Evolutionary conservation across 2,113 vertebrate genomes (phyloP).

Genomic region (Silurus asotus): DNA sequence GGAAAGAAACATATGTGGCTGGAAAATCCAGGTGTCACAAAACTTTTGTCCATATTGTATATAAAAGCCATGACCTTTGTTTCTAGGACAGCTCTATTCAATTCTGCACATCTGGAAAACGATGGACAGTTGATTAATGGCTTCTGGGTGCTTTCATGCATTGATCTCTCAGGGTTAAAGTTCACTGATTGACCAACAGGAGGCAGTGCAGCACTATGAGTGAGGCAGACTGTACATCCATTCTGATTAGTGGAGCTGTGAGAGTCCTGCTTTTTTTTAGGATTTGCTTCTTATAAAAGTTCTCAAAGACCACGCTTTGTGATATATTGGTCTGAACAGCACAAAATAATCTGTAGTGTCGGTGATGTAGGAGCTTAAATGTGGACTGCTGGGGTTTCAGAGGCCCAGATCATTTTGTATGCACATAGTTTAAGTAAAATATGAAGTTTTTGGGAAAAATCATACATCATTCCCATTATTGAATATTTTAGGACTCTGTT

Average conservation of each 20-base stretch:
- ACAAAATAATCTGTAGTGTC: neutral
- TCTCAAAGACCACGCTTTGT: neutral
- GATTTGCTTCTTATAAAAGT: neutral
- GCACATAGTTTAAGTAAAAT: neutral
- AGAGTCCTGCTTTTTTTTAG: neutral
- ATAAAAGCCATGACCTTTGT: neutral
- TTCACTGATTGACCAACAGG: conserved; percentile 42
- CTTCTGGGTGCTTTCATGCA: neutral
- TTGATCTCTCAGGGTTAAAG: neutral
- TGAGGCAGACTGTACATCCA: neutral
- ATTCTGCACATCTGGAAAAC: neutral
- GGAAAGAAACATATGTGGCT: no score
- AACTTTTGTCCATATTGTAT: neutral
- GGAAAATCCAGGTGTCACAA: no score
- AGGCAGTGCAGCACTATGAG: conserved; percentile 49
- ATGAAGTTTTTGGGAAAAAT: neutral
- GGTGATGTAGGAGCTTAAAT: neutral
- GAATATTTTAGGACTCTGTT: neutral
- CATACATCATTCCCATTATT: neutral
- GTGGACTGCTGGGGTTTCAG: neutral
- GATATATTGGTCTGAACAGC: neutral
- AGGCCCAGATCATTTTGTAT: neutral
- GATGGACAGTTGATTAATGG: neutral
- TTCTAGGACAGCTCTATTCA: neutral
- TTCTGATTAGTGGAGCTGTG: neutral